Base-by-base conservation (phyloP, 1,140 invertebrate species). In the Drosophila navojoa region DNA sequence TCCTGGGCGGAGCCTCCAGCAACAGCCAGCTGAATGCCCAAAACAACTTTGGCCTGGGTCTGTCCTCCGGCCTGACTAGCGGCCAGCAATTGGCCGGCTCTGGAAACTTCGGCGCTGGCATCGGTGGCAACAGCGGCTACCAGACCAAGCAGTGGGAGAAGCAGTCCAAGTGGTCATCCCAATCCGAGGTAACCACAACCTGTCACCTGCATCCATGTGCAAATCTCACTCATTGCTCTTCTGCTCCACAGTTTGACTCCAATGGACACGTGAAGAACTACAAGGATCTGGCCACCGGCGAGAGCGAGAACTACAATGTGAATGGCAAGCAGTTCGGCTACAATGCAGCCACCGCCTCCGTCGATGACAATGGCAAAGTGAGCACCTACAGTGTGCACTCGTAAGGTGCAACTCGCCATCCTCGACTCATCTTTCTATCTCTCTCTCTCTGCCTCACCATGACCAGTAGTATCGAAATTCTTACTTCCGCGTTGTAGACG, bases 141-240 rank as follows among this genome's bases (percentile, higher is more conserved):
- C 89, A 90, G 67, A 82, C 79, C 52, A 92, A 92, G 76, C 87
- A 91, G 40, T 92, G 91, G 91, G 90, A 92, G 81, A 92, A 91
- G 50, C 87, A 91, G 42, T 92, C 91, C 42, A 92, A 92, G 71
- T 92, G 91, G 91, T 90, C 91, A 5, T 91, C 90, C 47, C 84
- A 91, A 57, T 90, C 90, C 9, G 75, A 90, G 80, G 91, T 92
- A 54, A 73, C 67, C 66, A 9, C 45, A 45, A 9, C 9, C 13
- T 11, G 0, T 22, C 11, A 0, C 13, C 11, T 44, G 22, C 42
- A 16, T 6, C 5, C 61, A 22, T 22, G 3, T 22, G 3, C 13
- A 52, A 1, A 7, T 0, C 50, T 53, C 27, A 53, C 13, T 10
- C 0, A 15, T 11, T 16, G 0, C 3, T 32, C 11, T 49, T 52